Conservation (phyloP, 2,797 vertebrate genomes). For the Gallinago stenura region DNA sequence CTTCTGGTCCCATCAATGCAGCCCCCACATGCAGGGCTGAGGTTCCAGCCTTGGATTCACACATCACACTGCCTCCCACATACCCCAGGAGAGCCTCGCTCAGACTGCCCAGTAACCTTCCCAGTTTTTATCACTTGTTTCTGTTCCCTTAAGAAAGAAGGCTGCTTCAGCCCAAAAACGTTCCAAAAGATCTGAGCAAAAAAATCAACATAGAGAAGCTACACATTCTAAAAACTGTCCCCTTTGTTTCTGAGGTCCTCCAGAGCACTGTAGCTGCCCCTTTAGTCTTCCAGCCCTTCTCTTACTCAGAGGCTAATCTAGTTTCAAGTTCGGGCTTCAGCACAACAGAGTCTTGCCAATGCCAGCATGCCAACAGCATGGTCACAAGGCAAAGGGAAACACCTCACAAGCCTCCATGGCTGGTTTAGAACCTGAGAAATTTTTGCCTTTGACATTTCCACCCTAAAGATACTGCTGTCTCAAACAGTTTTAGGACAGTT, state of each 20-base stretch:
- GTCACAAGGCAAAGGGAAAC: background rate
- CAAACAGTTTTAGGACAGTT: background rate
- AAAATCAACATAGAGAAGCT: background rate
- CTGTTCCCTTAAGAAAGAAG: background rate
- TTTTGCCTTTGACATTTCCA: background rate
- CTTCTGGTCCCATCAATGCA: background rate
- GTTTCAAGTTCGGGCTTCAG: background rate
- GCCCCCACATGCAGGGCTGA: background rate
- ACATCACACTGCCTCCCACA: background rate
- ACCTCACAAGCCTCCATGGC: background rate
- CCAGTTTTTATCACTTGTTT: background rate
- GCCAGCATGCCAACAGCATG: accelerated
- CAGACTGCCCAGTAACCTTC: background rate
- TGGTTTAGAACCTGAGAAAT: background rate
- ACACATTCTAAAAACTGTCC: background rate
- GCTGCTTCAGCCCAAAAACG: background rate
- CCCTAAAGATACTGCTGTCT: background rate
- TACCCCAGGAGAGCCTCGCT: background rate
- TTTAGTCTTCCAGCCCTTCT: background rate
- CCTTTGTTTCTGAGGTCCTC: background rate
- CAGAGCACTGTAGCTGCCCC: background rate
- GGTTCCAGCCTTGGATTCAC: background rate
- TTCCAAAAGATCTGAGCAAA: background rate
- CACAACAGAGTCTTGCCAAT: background rate
- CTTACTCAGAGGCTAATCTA: background rate